Base-by-base conservation (phyloP, 2,888 invertebrate genomes). In the Drosophila eohydei region DNA sequence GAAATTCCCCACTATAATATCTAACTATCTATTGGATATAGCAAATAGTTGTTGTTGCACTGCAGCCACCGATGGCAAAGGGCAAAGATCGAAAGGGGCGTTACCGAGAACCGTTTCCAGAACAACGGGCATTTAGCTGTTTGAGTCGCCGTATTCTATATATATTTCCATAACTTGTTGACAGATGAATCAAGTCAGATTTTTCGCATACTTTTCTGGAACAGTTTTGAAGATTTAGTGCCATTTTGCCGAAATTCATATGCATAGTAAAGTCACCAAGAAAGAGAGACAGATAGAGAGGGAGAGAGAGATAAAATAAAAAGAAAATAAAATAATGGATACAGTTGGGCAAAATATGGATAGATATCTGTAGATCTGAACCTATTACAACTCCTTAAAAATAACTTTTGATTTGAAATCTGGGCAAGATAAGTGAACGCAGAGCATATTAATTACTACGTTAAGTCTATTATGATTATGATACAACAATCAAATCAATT, bases 161-260 rank as follows among this genome's bases (percentile, higher is more conserved):
- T 9, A 57, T 30, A 38, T 38, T 40, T 71, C 48, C 59, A 32
- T 59, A 71, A 51, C 14, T 51, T 72, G 57, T 62, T 61, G 58
- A 57, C 44, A 57, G 36, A 26, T 46, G 38, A 7, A 32, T 54
- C 56, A 28, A 28, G 38, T 28, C 34, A 34, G 34, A 9, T 28
- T 21, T 46, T 66, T 67, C 54, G 34, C 34, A 48, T 55, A 68
- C 44, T 48, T 74, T 77, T 16, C 50, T 71, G 65, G 52, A 86
- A 80, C 54, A 71, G 71, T 75, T 84, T 77, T 62, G 32, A 88
- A 67, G 78, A 77, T 89, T 80, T 78, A 79, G 86, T 87, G 87
- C 87, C 87, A 87, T 87, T 88, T 76, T 90, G 83, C 83, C 74
- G 78, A 90, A 86, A 85, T 88, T 84, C 67, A 81, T 69, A 73